A percentile compares a stretch with the other conserved stretches of the same genome.
phyloP scores from a whole-genome alignment of 2,888 invertebrate genomes.

The Herminia tarsipennalis region DNA sequence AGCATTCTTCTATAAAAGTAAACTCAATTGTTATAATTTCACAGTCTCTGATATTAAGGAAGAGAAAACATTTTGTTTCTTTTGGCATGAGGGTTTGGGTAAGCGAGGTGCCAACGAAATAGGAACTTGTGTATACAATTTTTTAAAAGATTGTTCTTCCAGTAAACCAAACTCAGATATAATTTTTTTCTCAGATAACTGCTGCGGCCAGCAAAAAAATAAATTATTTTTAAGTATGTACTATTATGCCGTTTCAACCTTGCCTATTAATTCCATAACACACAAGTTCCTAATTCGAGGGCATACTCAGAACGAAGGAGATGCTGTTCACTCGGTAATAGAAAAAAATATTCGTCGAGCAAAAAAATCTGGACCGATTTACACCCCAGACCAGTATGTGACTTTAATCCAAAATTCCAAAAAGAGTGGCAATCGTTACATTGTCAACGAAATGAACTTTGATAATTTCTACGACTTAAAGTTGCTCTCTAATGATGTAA shows the following conservation, averaged over 20 bases:
- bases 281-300: conserved; percentile 25
- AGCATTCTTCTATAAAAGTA: conserved; percentile 15
- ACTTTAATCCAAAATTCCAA: conserved; percentile 20
- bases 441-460: conserved; percentile 20
- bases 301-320: conserved; percentile 36
- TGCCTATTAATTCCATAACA: conserved; percentile 23
- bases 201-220: conserved; percentile 39
- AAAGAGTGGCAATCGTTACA: conserved; percentile 22
- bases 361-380: conserved; percentile 25
- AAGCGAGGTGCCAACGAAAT: conserved; percentile 37
- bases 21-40: conserved; percentile 14
- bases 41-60: conserved; percentile 17
- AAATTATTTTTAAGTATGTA: conserved; percentile 28
- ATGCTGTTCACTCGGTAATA: conserved; percentile 32
- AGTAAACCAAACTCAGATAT: conserved; percentile 24
- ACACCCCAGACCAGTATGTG: conserved; percentile 23
- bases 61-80: conserved; percentile 23
- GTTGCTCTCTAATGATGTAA: conserved; percentile 13
- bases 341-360: conserved; percentile 28
- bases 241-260: conserved; percentile 24
- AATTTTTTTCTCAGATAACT: conserved; percentile 30
- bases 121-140: conserved; percentile 32
- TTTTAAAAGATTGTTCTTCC: conserved; percentile 21
- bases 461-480: conserved; percentile 24
- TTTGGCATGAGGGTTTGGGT: conserved; percentile 35